These are phyloP conservation scores for Actinostola sp. DNA, from an alignment of 92 coral and sea anemone genomes.

Conservation along the genomic window DNA sequence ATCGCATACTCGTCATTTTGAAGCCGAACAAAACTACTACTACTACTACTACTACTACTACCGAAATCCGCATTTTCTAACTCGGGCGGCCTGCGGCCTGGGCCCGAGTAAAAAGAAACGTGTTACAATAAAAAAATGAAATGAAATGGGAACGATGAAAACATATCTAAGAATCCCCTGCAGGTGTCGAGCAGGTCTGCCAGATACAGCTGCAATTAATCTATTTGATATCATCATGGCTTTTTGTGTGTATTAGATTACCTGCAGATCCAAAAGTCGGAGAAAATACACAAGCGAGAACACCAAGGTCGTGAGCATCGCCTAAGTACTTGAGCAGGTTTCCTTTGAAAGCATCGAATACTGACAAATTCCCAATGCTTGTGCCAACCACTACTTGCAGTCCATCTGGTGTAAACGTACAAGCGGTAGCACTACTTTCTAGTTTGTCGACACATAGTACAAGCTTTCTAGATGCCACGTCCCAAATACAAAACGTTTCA, in stretches of 20 bases:
- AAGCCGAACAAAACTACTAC: too few relatives aligned
- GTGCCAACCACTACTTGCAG: constrained; percentile 86
- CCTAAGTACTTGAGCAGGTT: constrained; percentile 69
- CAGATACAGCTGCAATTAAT: too few relatives aligned
- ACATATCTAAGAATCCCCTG: too few relatives aligned
- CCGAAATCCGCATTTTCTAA: too few relatives aligned
- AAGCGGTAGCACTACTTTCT: constrained; percentile 89
- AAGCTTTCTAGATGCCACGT: constrained; percentile 72
- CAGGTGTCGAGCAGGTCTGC: too few relatives aligned
- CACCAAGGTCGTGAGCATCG: constrained; percentile 96
- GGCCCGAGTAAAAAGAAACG: too few relatives aligned
- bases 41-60: too few relatives aligned
- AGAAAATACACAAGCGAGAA: constrained; percentile 84
- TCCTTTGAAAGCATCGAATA: constrained; percentile 90
- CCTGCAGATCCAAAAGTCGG: constrained; percentile 99
- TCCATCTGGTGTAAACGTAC: constrained; percentile 94
- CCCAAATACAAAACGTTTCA: constrained; percentile 96
- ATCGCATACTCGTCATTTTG: too few relatives aligned
- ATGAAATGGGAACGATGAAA: too few relatives aligned
- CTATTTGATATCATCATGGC: background rate
- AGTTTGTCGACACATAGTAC: constrained; percentile 82
- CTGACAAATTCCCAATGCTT: constrained; percentile 82
- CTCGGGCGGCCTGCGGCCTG: too few relatives aligned
- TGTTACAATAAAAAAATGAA: too few relatives aligned
- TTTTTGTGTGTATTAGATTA: constrained; percentile 44